Evolutionary conservation across 2,113 vertebrate species (phyloP).

Genomic region (Dasyurus viverrinus): DNA sequence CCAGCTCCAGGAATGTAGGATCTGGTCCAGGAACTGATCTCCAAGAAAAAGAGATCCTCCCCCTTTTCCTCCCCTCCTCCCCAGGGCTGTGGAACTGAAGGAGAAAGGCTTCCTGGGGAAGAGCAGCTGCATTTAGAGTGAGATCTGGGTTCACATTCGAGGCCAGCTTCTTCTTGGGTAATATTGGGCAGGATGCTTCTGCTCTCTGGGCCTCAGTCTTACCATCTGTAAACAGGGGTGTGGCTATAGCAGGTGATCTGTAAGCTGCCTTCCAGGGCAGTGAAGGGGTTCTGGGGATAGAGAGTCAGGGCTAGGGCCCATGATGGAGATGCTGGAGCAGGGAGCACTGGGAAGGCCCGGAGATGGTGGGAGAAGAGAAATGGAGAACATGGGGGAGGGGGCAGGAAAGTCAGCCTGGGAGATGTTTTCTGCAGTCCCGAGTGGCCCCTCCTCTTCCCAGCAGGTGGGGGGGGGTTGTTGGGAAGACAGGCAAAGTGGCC

Average conservation of each 20-base stretch:
- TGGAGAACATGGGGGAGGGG: background rate
- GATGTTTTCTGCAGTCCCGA: background rate
- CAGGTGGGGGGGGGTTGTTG: background rate
- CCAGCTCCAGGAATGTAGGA: background rate
- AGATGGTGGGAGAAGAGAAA: background rate
- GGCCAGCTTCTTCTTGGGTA: background rate
- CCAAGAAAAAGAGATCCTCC: background rate
- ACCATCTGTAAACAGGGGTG: background rate
- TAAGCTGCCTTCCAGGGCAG: background rate
- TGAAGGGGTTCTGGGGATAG: background rate
- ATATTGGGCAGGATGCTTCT: background rate
- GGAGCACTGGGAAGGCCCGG: fast-evolving
- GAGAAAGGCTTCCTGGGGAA: background rate
- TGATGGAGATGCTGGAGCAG: background rate
- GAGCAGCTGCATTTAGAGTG: background rate
- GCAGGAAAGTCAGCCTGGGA: background rate
- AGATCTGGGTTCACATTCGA: background rate
- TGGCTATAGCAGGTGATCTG: background rate
- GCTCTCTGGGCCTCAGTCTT: background rate
- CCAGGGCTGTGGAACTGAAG: background rate
- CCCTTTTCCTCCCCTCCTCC: background rate
- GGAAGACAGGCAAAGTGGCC: background rate
- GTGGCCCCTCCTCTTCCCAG: background rate
- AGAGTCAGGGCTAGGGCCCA: background rate
- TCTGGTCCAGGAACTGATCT: background rate